Evolutionary conservation across 1,140 invertebrate genomes (phyloP), one percentile per base, ranked within the genome.

Genomic region (Micrasema longulum): DNA sequence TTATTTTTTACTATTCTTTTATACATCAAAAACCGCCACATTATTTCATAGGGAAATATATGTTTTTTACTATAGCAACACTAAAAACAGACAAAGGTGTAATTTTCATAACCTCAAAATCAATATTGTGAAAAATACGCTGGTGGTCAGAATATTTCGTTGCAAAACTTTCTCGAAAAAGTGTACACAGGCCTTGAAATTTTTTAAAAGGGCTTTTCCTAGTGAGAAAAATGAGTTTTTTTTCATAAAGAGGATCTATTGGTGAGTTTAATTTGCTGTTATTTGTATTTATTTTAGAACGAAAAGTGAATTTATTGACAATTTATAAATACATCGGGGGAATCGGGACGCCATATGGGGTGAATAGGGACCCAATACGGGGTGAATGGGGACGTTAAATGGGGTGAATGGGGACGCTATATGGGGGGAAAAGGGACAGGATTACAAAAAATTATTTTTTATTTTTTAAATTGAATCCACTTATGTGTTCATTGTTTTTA

Each of bases 281-380:
- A 48, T 18, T 7, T 48, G 3, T 7, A 48, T 48, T 48, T 48
- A 20, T 10, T 48, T 48, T 48, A 48, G 45, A 48, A 48, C 45
- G 14, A 20, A 48, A 48, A 48, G 45, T 48, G 45, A 48, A 48
- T 48, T 10, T 14, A 20, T 14, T 5, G 45, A 48, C 45, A 48
- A 48, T 48, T 48, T 48, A 14, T n/a, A 18, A 18, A 48, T n/a
- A 48, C 16, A 0, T 10, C 16, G 43, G 43, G 43, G 1, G 43
- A 45, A 45, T 45, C 3, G 43, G 43, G 43, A 45, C 43, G 43
- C 43, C 12, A 45, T 48, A 20, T 20, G 16, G 45, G 45, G 45
- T 48, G 45, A 48, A 48, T 48, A 20, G 45, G 45, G 45, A 48
- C 45, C n/a, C 14, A 20, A 20, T 6, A 2, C 16, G 18, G 7